These are phyloP conservation scores for Drosophila histrio DNA, from an alignment of 2,888 invertebrate genomes.

Conservation along the genomic window DNA sequence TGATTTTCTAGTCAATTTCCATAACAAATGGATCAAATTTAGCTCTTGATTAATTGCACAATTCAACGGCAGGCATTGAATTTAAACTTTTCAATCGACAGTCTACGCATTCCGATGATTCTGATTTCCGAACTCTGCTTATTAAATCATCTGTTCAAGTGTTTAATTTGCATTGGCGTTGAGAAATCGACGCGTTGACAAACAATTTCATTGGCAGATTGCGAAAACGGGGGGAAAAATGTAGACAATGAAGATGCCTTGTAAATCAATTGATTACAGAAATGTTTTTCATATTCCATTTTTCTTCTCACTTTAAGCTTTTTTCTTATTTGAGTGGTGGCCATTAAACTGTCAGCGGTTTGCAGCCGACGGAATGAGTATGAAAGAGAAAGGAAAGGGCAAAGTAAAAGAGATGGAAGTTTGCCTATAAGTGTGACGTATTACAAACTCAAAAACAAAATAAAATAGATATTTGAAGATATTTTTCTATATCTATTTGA, in stretches of 20 bases:
- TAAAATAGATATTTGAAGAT: slow-evolving; percentile 48
- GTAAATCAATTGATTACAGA: slow-evolving; percentile 71
- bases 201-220: slow-evolving; percentile 71
- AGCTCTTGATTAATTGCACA: slow-evolving; percentile 67
- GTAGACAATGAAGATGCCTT: slow-evolving; percentile 29
- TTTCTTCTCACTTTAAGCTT: slow-evolving; percentile 15
- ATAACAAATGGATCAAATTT: slow-evolving; percentile 30
- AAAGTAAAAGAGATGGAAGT: slow-evolving; percentile 45
- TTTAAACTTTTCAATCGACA: slow-evolving; percentile 57
- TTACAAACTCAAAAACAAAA: slow-evolving; percentile 48
- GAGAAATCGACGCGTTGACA: slow-evolving; percentile 66
- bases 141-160: slow-evolving; percentile 60
- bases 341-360: slow-evolving; percentile 71
- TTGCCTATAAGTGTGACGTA: slow-evolving; percentile 37
- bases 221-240: slow-evolving; percentile 35
- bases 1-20: slow-evolving; percentile 49
- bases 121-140: slow-evolving; percentile 30
- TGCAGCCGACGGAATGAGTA: slow-evolving; percentile 39
- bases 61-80: slow-evolving; percentile 8
- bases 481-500: slow-evolving; percentile 39
- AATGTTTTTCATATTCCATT: slow-evolving; percentile 38
- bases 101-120: slow-evolving; percentile 11
- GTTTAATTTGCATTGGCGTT: slow-evolving; percentile 44
- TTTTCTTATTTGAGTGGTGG: slow-evolving; percentile 45
- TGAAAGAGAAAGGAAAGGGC: slow-evolving; percentile 10